phyloP scores from a whole-genome alignment of 2,797 vertebrate species.

The Heliangelus exortis region DNA sequence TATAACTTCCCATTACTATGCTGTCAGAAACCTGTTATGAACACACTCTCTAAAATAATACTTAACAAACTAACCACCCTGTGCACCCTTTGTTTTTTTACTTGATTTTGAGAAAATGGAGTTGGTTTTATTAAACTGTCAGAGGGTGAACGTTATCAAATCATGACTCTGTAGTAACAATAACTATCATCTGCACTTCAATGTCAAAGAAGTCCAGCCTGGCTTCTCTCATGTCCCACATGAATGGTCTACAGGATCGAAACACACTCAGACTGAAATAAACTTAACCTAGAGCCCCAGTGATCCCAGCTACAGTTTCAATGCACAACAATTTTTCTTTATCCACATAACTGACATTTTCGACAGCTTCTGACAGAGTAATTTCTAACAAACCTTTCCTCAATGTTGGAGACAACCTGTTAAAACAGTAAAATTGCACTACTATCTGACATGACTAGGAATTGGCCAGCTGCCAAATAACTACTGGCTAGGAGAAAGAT shows the following conservation, averaged over 20 bases:
- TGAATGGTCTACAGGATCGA: neutral
- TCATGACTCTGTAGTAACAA: neutral
- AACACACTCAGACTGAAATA: neutral
- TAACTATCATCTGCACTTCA: neutral
- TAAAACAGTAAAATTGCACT: neutral
- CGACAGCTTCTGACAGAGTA: neutral
- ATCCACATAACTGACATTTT: neutral
- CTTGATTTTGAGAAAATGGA: neutral
- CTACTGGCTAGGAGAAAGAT: neutral
- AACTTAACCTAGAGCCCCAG: neutral
- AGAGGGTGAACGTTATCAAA: neutral
- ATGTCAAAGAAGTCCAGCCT: fast-evolving
- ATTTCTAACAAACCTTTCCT: neutral
- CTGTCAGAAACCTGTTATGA: neutral
- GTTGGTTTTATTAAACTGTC: neutral
- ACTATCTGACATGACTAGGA: neutral
- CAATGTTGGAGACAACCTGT: neutral
- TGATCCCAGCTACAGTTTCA: neutral
- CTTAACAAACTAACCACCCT: neutral
- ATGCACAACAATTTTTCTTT: neutral
- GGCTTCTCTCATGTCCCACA: neutral
- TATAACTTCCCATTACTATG: neutral
- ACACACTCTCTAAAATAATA: neutral
- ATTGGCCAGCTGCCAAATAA: neutral
- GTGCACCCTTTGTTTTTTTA: neutral